Evolutionary conservation across 2,888 invertebrate genomes (phyloP), one percentile per base, ranked within the genome.

Genomic region (Parnassius mnemosyne): DNA sequence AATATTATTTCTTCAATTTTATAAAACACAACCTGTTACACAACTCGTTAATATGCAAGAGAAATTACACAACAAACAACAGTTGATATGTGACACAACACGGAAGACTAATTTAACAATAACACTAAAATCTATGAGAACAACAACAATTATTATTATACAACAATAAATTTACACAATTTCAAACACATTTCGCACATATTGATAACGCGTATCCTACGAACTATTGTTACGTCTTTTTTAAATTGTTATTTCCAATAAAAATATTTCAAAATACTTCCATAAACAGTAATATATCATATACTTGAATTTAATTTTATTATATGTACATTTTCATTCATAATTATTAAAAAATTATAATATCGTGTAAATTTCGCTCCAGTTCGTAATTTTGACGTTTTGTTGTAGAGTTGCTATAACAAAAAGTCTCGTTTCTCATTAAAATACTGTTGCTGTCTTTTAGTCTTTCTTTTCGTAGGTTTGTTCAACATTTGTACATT

Each of bases 351-450:
- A 66, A 83, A 83, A 81, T 66, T 71, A 75, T 74, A 73, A 67
- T 72, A 70, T 75, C 71, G 74, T 77, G 79, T 77, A 80, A 77
- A 81, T 86, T 85, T 89, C 85, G 86, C 86, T 85, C 84, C 83
- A 80, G 79, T 85, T 83, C 75, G 71, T 73, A 74, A 70, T 78
- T 83, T 84, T 88, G 90, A 89, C 89, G 68, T 85, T 82, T 80
- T 58, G 56, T 63, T 52, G 9, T 56, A 41, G 72, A 74, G 79
- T 81, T 85, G 79, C 81, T 72, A 75, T 79, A 73, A 73, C 71
- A 72, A 5, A 20, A 16, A 10, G 10, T 50, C 11, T 3, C 11
- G 10, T 50, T 50, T 43, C 60, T 2, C 3, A 0, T 49, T 9
- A 12, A 12, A 46, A 46, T 46, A 46, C 12, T 7, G 11, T 3